A percentile compares a stretch with the other conserved stretches of the same genome.
phyloP scores from a whole-genome alignment of 1,140 invertebrate genomes.

The Drosophila mauritiana region DNA sequence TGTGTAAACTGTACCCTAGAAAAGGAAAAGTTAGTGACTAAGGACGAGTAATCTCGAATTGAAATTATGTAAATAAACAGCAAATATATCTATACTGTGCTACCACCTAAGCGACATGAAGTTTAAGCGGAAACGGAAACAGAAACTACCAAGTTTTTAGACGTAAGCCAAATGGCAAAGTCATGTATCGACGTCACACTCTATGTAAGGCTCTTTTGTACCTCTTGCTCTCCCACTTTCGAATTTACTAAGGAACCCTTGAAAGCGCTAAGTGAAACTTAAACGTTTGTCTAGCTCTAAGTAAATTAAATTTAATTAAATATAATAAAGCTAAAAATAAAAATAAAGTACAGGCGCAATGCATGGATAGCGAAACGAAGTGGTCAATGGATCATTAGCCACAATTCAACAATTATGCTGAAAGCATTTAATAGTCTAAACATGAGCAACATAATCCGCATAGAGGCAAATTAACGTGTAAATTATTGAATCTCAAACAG shows the following conservation, averaged over 20 bases:
- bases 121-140: conserved; percentile 18
- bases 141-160: conserved; percentile 37
- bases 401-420: conserved; percentile 62
- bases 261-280: conserved; percentile 70
- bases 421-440: conserved; percentile 76
- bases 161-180: conserved; percentile 37
- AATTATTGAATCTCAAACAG: conserved; percentile 47
- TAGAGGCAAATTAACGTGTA: conserved; percentile 43
- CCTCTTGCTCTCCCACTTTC: conserved; percentile 79
- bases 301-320: conserved; percentile 24
- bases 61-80: conserved; percentile 45
- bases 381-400: conserved; percentile 23
- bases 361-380: conserved; percentile 33
- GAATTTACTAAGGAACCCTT: conserved; percentile 65
- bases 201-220: conserved; percentile 71
- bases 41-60: conserved; percentile 27
- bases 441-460: conserved; percentile 33
- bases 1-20: conserved; percentile 34
- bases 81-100: conserved; percentile 21
- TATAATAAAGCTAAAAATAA: conserved; percentile 7
- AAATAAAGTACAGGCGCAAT: conserved; percentile 2
- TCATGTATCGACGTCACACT: conserved; percentile 28
- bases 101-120: conserved; percentile 8
- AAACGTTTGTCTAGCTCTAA: conserved; percentile 52
- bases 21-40: conserved; percentile 14